These are phyloP conservation scores for Zeus faber DNA, from an alignment of 2,113 vertebrate species.

Conservation along the genomic window DNA sequence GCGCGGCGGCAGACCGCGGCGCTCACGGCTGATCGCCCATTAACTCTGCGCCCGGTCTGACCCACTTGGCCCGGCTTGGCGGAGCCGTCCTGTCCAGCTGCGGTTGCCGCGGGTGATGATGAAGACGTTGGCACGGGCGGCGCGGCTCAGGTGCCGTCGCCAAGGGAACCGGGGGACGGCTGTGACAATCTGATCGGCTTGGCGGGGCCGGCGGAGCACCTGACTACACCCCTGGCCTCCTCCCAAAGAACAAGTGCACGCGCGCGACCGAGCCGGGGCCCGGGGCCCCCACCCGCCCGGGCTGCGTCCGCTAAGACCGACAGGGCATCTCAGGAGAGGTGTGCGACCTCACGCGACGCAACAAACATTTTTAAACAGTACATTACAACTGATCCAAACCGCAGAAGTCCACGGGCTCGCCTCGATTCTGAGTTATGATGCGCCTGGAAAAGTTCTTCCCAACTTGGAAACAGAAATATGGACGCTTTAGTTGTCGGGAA, in stretches of 20 bases:
- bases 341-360: too few relatives aligned
- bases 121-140: conserved; percentile 67
- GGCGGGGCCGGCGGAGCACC: conserved; percentile 58
- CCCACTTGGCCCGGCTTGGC: conserved; percentile 48
- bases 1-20: too few relatives aligned
- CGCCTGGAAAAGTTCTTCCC: conserved; percentile 51
- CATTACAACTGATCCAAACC: too few relatives aligned
- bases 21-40: not conserved
- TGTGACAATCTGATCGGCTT: conserved; percentile 65
- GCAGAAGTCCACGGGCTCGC: not conserved
- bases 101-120: conserved; percentile 58
- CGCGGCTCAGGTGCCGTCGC: conserved; percentile 64
- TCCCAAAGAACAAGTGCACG: too few relatives aligned
- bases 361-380: too few relatives aligned
- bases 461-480: conserved; percentile 47
- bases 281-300: too few relatives aligned
- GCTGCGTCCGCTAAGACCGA: too few relatives aligned
- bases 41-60: conserved; percentile 34
- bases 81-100: conserved; percentile 36
- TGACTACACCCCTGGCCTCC: too few relatives aligned
- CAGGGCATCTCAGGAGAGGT: too few relatives aligned
- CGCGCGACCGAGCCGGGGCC: too few relatives aligned
- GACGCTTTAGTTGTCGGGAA: conserved; percentile 38
- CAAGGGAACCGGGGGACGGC: conserved; percentile 53
- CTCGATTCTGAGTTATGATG: conserved; percentile 2